phyloP scores from a whole-genome alignment of 2,888 invertebrate genomes.

The Clunio marinus region DNA sequence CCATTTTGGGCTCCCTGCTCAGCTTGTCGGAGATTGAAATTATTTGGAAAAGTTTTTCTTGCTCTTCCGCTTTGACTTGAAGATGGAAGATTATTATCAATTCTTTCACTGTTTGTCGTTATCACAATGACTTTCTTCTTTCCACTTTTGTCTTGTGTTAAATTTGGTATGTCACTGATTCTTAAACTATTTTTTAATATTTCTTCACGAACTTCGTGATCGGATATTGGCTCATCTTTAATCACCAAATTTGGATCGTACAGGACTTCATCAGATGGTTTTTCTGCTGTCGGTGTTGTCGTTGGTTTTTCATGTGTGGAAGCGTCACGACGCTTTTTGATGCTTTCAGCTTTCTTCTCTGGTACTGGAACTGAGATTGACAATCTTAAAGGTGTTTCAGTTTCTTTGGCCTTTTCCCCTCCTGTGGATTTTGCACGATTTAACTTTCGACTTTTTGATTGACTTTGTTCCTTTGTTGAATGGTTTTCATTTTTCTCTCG shows the following conservation, averaged over 20 bases:
- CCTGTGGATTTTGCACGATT: background rate
- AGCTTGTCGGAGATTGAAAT: background rate
- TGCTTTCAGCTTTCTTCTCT: too few relatives aligned
- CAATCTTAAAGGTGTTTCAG: too few relatives aligned
- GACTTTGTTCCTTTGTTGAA: background rate
- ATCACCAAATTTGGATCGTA: background rate
- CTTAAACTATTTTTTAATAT: slow-evolving; percentile 42
- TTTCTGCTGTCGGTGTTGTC: background rate
- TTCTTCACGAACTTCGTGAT: slow-evolving; percentile 44
- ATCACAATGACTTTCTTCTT: slow-evolving; percentile 21
- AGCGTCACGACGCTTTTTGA: too few relatives aligned
- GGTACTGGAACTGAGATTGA: too few relatives aligned
- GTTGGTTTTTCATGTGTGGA: too few relatives aligned
- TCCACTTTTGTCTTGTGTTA: background rate
- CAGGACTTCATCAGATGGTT: background rate
- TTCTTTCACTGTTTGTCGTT: slow-evolving; percentile 7
- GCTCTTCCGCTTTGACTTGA: background rate
- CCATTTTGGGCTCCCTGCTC: background rate
- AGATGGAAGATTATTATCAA: background rate
- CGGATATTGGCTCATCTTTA: slow-evolving; percentile 43
- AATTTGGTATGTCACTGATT: background rate
- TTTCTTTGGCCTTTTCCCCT: background rate
- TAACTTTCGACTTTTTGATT: background rate
- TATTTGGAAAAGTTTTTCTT: slow-evolving; percentile 27
- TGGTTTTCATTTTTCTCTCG: background rate